Percentiles rank a stretch among this genome's conserved stretches.
phyloP scores from a whole-genome alignment of 2,888 invertebrate genomes.

The Pogonocherus hispidulus region DNA sequence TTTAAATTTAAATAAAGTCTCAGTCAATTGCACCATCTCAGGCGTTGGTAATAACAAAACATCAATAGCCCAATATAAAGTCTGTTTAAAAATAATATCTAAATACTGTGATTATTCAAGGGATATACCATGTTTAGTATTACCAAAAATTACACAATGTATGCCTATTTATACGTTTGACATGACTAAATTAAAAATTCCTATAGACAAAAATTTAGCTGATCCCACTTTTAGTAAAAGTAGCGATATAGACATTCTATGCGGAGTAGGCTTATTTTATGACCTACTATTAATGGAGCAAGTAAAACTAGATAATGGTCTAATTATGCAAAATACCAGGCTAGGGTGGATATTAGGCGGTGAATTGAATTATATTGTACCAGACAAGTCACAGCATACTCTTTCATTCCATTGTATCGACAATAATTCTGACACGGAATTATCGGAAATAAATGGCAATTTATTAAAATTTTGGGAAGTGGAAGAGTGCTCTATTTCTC shows the following conservation, averaged over 20 bases:
- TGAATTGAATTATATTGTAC: slow-evolving; percentile 27
- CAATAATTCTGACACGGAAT: too few species aligned
- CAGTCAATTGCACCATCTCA: slow-evolving; percentile 14
- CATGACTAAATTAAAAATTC: slow-evolving; percentile 14
- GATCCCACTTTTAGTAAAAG: slow-evolving; percentile 5
- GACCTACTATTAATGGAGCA: slow-evolving; percentile 11
- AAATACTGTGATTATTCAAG: slow-evolving; percentile 1
- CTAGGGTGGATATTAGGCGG: slow-evolving; percentile 44
- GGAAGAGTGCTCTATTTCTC: slow-evolving; percentile 20
- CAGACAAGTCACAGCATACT: background rate
- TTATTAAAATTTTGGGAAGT: slow-evolving; percentile 40
- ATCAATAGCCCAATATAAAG: background rate
- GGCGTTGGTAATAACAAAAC: slow-evolving; percentile 16
- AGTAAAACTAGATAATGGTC: slow-evolving; percentile 32
- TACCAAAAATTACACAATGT: slow-evolving; percentile 27
- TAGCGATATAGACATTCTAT: slow-evolving; percentile 6
- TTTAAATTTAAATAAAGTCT: slow-evolving; percentile 19
- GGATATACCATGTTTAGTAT: slow-evolving; percentile 31
- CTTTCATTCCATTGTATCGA: background rate
- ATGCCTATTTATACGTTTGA: slow-evolving; percentile 18
- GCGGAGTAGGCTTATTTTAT: slow-evolving; percentile 3
- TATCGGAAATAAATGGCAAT: slow-evolving; percentile 13
- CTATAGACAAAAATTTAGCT: slow-evolving; percentile 1
- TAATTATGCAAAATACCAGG: slow-evolving; percentile 38
- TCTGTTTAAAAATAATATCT: slow-evolving; percentile 29